A percentile compares a stretch with the other conserved stretches of the same genome.
Evolutionary conservation across 2,888 invertebrate genomes (phyloP).

Genomic region (Erannis defoliaria): DNA sequence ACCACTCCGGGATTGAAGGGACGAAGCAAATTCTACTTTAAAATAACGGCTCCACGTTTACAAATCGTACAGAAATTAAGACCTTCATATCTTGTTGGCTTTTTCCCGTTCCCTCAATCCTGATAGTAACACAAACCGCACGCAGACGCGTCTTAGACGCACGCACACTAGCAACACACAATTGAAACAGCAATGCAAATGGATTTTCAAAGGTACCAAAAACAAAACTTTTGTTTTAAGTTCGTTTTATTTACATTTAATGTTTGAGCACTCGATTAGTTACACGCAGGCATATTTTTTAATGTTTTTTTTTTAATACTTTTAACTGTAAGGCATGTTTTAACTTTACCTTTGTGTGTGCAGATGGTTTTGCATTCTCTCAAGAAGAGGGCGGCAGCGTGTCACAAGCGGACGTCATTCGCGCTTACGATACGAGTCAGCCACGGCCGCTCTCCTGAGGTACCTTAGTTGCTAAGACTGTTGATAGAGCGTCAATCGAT

Average conservation of each 20-base stretch:
- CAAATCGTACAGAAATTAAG: neutral
- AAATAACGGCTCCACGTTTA: neutral
- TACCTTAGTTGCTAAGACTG: neutral
- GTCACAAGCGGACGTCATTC: constrained; percentile 97
- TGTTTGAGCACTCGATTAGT: constrained; percentile 44
- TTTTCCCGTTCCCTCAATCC: constrained; percentile 13
- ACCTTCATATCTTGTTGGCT: neutral
- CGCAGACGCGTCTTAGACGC: constrained; percentile 60
- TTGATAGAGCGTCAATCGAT: no score
- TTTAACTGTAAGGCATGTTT: neutral
- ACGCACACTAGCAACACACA: constrained; percentile 52
- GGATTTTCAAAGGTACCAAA: constrained; percentile 40
- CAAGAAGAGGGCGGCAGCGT: constrained; percentile 99
- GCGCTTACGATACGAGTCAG: constrained; percentile 97
- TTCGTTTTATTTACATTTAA: constrained; percentile 31
- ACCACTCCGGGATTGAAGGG: constrained; percentile 27
- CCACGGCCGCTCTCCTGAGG: constrained; percentile 91
- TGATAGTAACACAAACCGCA: constrained; percentile 45
- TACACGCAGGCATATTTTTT: constrained; percentile 40
- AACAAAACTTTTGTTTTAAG: constrained; percentile 34
- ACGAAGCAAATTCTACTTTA: constrained; percentile 7
- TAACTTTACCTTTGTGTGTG: constrained; percentile 40
- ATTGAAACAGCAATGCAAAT: constrained; percentile 33
- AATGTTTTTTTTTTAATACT: neutral
- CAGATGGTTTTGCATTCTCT: constrained; percentile 99